A percentile compares a stretch with the other conserved stretches of the same genome.
These are phyloP conservation scores for Papilio protenor DNA, from an alignment of 2,888 invertebrate species.

Conservation along the genomic window DNA sequence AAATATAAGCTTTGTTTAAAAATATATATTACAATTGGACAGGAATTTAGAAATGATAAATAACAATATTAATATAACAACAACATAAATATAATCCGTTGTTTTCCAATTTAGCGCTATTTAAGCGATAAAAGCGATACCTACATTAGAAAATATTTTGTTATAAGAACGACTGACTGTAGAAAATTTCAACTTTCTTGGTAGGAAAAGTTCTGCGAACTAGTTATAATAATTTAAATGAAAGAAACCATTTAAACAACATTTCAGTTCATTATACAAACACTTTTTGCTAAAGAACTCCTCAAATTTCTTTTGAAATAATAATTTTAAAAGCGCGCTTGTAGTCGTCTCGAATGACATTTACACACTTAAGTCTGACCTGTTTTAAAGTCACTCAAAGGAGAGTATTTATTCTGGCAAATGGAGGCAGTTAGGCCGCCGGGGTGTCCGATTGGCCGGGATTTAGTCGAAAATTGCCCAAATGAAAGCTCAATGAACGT, in stretches of 20 bases:
- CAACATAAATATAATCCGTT: too few species aligned
- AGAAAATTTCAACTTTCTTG: background rate
- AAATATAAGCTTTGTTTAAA: too few species aligned
- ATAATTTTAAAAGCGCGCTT: constrained; percentile 23
- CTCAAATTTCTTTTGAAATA: constrained; percentile 20
- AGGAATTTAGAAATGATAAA: too few species aligned
- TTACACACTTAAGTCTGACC: constrained; percentile 39
- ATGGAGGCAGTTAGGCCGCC: constrained; percentile 66
- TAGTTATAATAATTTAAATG: background rate
- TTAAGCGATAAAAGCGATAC: too few species aligned
- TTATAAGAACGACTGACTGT: too few species aligned
- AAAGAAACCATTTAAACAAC: background rate
- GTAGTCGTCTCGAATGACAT: constrained; percentile 41
- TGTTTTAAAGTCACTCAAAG: constrained; percentile 51
- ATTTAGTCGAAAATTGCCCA: constrained; percentile 82
- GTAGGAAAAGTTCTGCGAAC: background rate
- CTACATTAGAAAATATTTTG: too few species aligned
- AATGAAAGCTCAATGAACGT: constrained; percentile 84
- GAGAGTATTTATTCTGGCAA: constrained; percentile 66
- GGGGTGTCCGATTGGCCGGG: constrained; percentile 73
- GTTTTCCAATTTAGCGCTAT: too few species aligned
- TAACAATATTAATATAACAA: too few species aligned
- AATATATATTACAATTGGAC: too few species aligned
- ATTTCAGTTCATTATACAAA: constrained; percentile 10
- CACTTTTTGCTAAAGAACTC: constrained; percentile 3